phyloP scores from a whole-genome alignment of 2,113 vertebrate genomes.

The Dascyllus trimaculatus region DNA sequence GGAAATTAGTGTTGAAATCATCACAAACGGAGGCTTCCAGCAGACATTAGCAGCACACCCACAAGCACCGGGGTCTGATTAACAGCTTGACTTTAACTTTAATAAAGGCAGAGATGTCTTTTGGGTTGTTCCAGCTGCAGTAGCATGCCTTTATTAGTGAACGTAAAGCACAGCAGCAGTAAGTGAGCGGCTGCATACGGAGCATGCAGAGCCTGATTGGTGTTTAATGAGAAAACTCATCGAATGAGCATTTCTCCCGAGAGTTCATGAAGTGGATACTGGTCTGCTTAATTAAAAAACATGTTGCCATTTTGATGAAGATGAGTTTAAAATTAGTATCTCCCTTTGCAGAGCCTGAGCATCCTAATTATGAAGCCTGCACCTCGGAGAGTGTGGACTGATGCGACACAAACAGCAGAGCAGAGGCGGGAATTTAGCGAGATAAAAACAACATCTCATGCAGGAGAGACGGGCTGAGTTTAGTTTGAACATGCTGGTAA shows the following conservation, averaged over 20 bases:
- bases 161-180: slow-evolving; percentile 28
- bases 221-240: slow-evolving; percentile 75
- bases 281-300: slow-evolving; percentile 77
- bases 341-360: slow-evolving; percentile 27
- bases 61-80: slow-evolving; percentile 10
- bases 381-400: neutral
- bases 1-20: slow-evolving; percentile 4
- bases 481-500: neutral
- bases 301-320: slow-evolving; percentile 73
- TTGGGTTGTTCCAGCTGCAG: slow-evolving; percentile 7
- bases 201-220: slow-evolving; percentile 53
- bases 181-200: slow-evolving; percentile 16
- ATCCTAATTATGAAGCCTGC: slow-evolving; percentile 20
- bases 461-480: slow-evolving; percentile 5
- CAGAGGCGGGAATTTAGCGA: neutral
- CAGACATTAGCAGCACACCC: neutral
- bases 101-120: slow-evolving; percentile 46
- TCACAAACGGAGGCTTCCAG: slow-evolving; percentile 5
- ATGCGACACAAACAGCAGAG: slow-evolving; percentile 35
- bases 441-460: neutral
- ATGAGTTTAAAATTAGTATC: slow-evolving; percentile 72
- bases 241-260: slow-evolving; percentile 58
- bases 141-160: slow-evolving; percentile 29
- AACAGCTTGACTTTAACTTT: slow-evolving; percentile 45
- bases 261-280: slow-evolving; percentile 64